Percentiles rank a stretch among this genome's conserved stretches.
phyloP scores from a whole-genome alignment of 2,888 invertebrate genomes.

The Clusia tigrina region DNA sequence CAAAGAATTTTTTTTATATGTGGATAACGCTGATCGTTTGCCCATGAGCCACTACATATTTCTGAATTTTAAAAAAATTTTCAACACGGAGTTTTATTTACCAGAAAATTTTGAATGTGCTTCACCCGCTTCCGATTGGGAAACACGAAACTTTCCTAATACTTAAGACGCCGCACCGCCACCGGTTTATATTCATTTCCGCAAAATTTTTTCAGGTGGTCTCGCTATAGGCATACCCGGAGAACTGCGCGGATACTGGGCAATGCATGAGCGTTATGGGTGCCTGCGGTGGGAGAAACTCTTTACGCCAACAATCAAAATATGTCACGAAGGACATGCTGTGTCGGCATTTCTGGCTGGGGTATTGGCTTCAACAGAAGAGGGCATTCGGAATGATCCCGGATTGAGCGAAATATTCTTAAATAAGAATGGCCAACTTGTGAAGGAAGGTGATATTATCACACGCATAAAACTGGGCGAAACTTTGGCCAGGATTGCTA shows the following conservation, averaged over 20 bases:
- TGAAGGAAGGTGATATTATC: slow-evolving; percentile 69
- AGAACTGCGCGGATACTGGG: slow-evolving; percentile 82
- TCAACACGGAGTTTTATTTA: too few relatives aligned
- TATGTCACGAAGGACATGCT: slow-evolving; percentile 75
- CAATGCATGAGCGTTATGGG: slow-evolving; percentile 75
- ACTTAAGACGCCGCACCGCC: not conserved
- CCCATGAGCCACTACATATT: too few relatives aligned
- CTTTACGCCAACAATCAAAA: slow-evolving; percentile 76
- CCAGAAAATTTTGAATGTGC: too few relatives aligned
- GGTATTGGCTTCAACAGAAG: slow-evolving; percentile 66
- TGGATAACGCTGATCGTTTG: too few relatives aligned
- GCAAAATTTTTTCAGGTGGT: slow-evolving; percentile 29
- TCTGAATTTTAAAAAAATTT: too few relatives aligned
- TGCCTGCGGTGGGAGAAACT: slow-evolving; percentile 77
- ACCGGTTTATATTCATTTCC: not conserved
- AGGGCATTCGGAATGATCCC: slow-evolving; percentile 67
- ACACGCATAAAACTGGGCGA: slow-evolving; percentile 70
- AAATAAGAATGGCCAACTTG: not conserved
- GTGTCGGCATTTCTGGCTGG: slow-evolving; percentile 72
- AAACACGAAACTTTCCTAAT: too few relatives aligned
- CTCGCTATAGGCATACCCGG: slow-evolving; percentile 82
- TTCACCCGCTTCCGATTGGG: too few relatives aligned
- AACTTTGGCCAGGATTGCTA: slow-evolving; percentile 72
- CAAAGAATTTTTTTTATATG: too few relatives aligned
- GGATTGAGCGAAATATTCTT: slow-evolving; percentile 67